phyloP scores from a whole-genome alignment of 2,113 vertebrate genomes.

The Nothoprocta pentlandii region DNA sequence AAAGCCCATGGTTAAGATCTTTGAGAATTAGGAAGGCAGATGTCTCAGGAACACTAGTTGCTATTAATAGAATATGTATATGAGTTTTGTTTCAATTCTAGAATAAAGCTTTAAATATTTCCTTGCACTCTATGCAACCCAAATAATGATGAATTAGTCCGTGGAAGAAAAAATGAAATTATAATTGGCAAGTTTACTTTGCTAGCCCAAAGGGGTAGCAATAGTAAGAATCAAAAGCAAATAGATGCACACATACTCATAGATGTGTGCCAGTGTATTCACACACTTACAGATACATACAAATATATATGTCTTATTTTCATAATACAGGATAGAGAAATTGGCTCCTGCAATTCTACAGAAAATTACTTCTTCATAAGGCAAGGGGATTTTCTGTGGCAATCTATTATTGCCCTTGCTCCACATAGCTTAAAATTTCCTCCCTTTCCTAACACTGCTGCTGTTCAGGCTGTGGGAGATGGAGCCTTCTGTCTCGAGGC shows the following conservation, averaged over 20 bases:
- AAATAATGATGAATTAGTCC: neutral
- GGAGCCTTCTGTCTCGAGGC: constrained; percentile 12
- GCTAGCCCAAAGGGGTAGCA: neutral
- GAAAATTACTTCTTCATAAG: neutral
- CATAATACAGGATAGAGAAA: neutral
- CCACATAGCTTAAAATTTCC: neutral
- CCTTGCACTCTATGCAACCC: neutral
- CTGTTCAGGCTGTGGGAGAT: constrained; percentile 12
- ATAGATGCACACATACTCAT: neutral
- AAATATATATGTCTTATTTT: neutral
- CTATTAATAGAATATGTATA: neutral
- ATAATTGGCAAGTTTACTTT: neutral
- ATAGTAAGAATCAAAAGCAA: neutral
- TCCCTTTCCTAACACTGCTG: neutral
- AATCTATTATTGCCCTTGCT: neutral
- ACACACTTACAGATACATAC: neutral
- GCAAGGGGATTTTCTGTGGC: neutral
- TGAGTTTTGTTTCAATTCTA: neutral
- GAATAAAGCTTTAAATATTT: constrained; percentile 13
- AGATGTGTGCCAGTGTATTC: neutral
- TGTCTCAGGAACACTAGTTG: neutral
- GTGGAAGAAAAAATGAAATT: constrained; percentile 16
- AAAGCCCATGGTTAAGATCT: neutral
- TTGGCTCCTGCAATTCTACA: neutral
- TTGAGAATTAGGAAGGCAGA: neutral